Percentiles rank a stretch among this genome's conserved stretches.
Evolutionary conservation across 2,797 vertebrate genomes (phyloP).

Genomic region (Acipenser transmontanus): DNA sequence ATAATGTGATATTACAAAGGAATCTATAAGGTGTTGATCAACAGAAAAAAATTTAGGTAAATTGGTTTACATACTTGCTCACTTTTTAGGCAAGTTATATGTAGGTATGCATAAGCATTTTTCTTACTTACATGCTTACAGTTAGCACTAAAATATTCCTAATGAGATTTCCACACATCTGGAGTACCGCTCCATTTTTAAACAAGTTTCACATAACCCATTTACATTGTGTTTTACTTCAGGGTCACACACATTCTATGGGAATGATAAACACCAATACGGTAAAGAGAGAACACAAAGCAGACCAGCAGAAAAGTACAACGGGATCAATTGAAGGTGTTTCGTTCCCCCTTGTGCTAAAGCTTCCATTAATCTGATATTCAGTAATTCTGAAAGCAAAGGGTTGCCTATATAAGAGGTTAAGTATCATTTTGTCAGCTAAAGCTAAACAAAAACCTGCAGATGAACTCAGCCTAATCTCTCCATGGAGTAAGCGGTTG

Average conservation of each 20-base stretch:
- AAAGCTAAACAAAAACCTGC: slow-evolving; percentile 56
- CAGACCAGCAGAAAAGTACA: neutral
- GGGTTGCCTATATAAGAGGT: slow-evolving; percentile 48
- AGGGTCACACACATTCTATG: neutral
- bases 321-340: neutral
- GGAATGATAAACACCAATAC: neutral
- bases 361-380: slow-evolving; percentile 33
- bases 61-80: too few species aligned
- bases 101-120: too few species aligned
- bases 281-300: slow-evolving; percentile 6
- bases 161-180: too few species aligned
- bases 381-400: slow-evolving; percentile 46
- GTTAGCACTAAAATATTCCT: too few species aligned
- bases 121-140: too few species aligned
- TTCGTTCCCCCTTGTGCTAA: slow-evolving; percentile 20
- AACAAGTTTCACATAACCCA: neutral
- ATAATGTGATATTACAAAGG: too few species aligned
- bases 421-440: slow-evolving; percentile 63
- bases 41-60: too few species aligned
- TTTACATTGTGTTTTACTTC: neutral
- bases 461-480: slow-evolving; percentile 63
- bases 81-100: too few species aligned
- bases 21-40: too few species aligned
- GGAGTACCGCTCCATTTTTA: neutral
- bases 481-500: slow-evolving; percentile 57